A percentile compares a stretch with the other conserved stretches of the same genome.
Evolutionary conservation across 2,113 vertebrate genomes (phyloP).

Genomic region (Urocitellus parryii): DNA sequence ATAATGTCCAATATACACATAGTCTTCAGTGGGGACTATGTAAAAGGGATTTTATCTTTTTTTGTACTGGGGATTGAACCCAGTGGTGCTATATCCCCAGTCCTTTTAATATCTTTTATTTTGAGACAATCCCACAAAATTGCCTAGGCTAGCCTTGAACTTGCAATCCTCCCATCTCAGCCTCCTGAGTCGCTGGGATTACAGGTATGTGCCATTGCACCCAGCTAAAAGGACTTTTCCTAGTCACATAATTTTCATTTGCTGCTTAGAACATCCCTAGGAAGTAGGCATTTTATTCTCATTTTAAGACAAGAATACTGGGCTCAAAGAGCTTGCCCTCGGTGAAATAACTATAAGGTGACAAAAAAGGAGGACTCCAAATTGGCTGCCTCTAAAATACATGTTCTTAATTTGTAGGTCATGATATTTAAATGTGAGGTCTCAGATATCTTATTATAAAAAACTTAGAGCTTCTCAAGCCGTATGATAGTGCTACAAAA

Average conservation of each 20-base stretch:
- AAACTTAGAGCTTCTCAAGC: slow-evolving; percentile 7
- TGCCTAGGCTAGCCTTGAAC: no score
- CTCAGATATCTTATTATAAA: background rate
- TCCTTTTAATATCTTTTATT: no score
- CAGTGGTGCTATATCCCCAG: no score
- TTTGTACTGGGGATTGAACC: no score
- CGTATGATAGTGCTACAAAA: background rate
- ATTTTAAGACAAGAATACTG: background rate
- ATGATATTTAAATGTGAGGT: background rate
- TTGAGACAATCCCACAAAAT: no score
- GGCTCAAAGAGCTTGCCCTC: slow-evolving; percentile 8
- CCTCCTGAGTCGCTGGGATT: no score
- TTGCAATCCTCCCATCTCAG: no score
- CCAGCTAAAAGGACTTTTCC: no score
- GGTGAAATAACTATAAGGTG: background rate
- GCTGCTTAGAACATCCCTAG: slow-evolving; percentile 12
- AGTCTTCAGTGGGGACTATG: background rate
- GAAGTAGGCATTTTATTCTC: background rate
- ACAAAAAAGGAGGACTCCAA: background rate
- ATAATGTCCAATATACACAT: background rate
- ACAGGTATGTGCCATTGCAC: no score
- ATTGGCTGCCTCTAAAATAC: slow-evolving; percentile 18
- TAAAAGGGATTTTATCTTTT: background rate
- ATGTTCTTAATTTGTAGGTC: background rate
- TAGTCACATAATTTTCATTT: background rate